Base-by-base conservation (phyloP, 1,140 invertebrate genomes). In the Lasioglossum baleicum region DNA sequence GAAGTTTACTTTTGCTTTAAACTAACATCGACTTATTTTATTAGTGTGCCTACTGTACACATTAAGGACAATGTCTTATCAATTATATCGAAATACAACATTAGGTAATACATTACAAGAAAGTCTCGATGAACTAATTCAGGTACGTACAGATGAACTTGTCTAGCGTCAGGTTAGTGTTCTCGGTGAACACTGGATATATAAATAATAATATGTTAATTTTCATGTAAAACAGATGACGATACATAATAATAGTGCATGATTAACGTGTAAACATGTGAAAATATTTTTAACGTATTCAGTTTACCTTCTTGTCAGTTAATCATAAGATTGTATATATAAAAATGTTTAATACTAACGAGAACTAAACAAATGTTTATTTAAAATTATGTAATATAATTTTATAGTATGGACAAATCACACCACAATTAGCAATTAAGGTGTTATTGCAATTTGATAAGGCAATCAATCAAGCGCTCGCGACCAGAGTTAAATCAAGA, bases 51-150 rank as follows among this genome's bases (percentile, higher is more conserved):
- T 79, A 68, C 51, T 66, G 26, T 68, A 85, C 69, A 85, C 69
- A 61, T 68, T 76, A 69, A 80, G 15, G 8, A 83, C 87, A 87
- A 98, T 98, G 97, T 96, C 97, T 83, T 99, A 99, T 94, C 98
- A 99, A 94, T 94, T 99, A 22, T 99, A 99, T 92, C 95, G 99
- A 92, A 99, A 99, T 90, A 99, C 99, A 20, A 99, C 99, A 2
- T 94, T 99, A 80, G 99, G 99, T 0, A 97, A 98, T 91, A 99
- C 98, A 2, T 93, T 99, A 66, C 98, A 99, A 92, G 98, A 99
- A 93, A 98, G 97, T 91, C 94, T 99, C 8, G 98, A 99, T 88
- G 98, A 99, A 93, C 93, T 99, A 64, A 97, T 99, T 88, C 97
- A 96, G 93, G 96, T 96, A 90, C 22, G 11, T 61, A 22, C 95